Percentiles rank a stretch among this genome's conserved stretches.
These are phyloP conservation scores for Maconellicoccus hirsutus DNA, from an alignment of 1,140 invertebrate genomes.

Conservation along the genomic window DNA sequence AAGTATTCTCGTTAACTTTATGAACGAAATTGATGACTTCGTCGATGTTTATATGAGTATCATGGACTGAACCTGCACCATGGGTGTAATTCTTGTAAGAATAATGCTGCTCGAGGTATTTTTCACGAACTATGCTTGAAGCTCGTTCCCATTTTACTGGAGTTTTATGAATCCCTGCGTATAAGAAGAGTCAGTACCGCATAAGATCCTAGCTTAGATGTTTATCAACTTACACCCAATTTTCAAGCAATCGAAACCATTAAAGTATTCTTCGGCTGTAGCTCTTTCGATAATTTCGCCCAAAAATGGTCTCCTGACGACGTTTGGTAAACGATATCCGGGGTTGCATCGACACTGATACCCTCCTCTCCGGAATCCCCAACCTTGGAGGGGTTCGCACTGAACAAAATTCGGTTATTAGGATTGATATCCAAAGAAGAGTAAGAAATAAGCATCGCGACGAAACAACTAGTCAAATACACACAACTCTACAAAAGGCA, in stretches of 20 bases:
- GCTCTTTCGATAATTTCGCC: slow-evolving; percentile 89
- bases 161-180: slow-evolving; percentile 63
- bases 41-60: slow-evolving; percentile 59
- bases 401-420: slow-evolving; percentile 36
- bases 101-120: slow-evolving; percentile 57
- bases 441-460: background rate
- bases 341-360: slow-evolving; percentile 92
- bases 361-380: slow-evolving; percentile 86
- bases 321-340: slow-evolving; percentile 72
- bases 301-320: slow-evolving; percentile 75
- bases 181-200: background rate
- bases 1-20: slow-evolving; percentile 57
- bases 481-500: too few relatives aligned
- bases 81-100: slow-evolving; percentile 46
- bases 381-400: slow-evolving; percentile 93
- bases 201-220: too few relatives aligned
- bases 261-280: slow-evolving; percentile 79
- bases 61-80: slow-evolving; percentile 48
- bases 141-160: slow-evolving; percentile 65
- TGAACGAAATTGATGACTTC: slow-evolving; percentile 61
- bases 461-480: background rate
- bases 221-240: slow-evolving; percentile 73
- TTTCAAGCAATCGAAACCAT: slow-evolving; percentile 79
- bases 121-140: slow-evolving; percentile 50
- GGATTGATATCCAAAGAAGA: background rate